Evolutionary conservation across 92 coral and sea anemone species (phyloP).

Genomic region (Heteractis magnifica): DNA sequence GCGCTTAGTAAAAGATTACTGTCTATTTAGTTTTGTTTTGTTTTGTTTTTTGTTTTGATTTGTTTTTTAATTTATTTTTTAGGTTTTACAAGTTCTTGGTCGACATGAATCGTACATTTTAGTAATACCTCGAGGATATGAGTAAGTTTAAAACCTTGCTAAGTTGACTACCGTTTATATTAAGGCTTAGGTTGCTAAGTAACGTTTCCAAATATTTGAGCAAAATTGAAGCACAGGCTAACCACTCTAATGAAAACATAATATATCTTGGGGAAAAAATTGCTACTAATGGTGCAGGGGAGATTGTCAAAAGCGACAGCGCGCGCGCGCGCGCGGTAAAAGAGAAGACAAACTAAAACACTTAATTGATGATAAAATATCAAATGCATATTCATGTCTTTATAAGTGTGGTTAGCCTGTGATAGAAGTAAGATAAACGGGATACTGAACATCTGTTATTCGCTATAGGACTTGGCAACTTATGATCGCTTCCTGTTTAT

Average conservation of each 20-base stretch:
- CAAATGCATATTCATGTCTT: too few relatives aligned
- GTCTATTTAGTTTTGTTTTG: not conserved
- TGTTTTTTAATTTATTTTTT: not conserved
- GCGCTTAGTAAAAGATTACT: not conserved
- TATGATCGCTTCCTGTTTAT: slow-evolving; percentile 42
- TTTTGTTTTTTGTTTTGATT: not conserved
- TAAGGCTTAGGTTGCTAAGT: too few relatives aligned
- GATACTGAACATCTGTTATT: not conserved
- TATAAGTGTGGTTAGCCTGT: not conserved
- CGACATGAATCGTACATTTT: slow-evolving; percentile 75
- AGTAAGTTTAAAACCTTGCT: slow-evolving; percentile 62
- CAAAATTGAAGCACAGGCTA: too few relatives aligned
- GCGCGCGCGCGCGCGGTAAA: too few relatives aligned
- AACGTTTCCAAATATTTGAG: too few relatives aligned
- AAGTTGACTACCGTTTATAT: too few relatives aligned
- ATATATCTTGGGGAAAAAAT: too few relatives aligned
- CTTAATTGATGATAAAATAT: too few relatives aligned
- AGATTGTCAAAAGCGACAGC: too few relatives aligned
- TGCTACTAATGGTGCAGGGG: too few relatives aligned
- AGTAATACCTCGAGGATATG: slow-evolving; percentile 66
- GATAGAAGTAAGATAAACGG: not conserved
- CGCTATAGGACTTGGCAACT: slow-evolving; percentile 54
- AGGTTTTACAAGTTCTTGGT: slow-evolving; percentile 92
- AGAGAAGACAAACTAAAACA: too few relatives aligned
- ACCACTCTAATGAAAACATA: too few relatives aligned